Evolutionary conservation across 2,888 invertebrate genomes (phyloP).

Genomic region (Vanessa cardui): DNA sequence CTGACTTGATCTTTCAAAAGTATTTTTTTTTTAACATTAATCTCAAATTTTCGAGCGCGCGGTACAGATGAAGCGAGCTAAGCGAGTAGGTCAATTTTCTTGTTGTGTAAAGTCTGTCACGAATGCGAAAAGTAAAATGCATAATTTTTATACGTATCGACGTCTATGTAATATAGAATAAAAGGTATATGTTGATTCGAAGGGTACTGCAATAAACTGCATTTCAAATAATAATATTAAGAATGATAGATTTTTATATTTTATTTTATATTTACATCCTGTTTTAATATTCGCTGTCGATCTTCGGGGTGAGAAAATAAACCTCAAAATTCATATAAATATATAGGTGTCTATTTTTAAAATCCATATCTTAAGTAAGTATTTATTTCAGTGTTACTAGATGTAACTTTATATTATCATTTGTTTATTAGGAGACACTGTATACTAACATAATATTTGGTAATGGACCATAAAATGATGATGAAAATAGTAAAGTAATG

Average conservation of each 20-base stretch:
- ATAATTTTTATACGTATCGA: slow-evolving; percentile 55
- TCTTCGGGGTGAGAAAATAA: slow-evolving; percentile 23
- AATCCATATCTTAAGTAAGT: slow-evolving; percentile 24
- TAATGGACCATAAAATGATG: slow-evolving; percentile 27
- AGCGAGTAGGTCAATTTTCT: slow-evolving; percentile 47
- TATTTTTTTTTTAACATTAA: slow-evolving; percentile 44
- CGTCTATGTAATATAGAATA: slow-evolving; percentile 55
- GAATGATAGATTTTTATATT: slow-evolving; percentile 70
- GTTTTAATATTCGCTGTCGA: slow-evolving; percentile 49
- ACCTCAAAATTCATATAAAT: slow-evolving; percentile 21
- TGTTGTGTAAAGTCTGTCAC: slow-evolving; percentile 45
- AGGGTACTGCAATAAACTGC: slow-evolving; percentile 62
- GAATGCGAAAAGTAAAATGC: slow-evolving; percentile 47
- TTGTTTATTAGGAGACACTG: slow-evolving; percentile 11
- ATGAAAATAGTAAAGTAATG: slow-evolving; percentile 26
- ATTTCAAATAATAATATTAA: slow-evolving; percentile 65
- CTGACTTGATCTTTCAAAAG: slow-evolving; percentile 64
- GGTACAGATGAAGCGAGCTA: slow-evolving; percentile 32
- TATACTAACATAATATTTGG: slow-evolving; percentile 13
- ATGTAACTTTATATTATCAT: slow-evolving; percentile 21
- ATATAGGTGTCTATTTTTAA: slow-evolving; percentile 32
- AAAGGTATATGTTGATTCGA: slow-evolving; percentile 57
- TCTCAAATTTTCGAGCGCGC: slow-evolving; percentile 38
- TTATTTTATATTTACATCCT: slow-evolving; percentile 50
- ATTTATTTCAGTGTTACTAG: slow-evolving; percentile 21